Base-by-base conservation (phyloP, 2,888 invertebrate genomes). In the Holacanthella duospinosa region DNA sequence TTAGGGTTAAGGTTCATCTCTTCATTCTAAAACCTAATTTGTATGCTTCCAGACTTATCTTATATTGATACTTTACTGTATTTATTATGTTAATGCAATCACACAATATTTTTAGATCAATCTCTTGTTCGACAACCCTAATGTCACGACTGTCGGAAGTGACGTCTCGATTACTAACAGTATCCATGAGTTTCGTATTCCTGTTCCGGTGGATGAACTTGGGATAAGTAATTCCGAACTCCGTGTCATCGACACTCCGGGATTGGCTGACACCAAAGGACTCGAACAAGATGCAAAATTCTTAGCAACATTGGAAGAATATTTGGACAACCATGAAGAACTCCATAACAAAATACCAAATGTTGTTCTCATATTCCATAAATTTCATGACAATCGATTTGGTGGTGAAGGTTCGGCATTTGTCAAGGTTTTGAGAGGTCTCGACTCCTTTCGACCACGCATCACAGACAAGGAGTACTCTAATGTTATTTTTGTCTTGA, bases 171-270 rank as follows among this genome's bases (percentile, higher is more conserved):
- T 63, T 2, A 67, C 68, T 1, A 56, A 64, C 0, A 66, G 66
- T 55, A 67, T 67, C 21, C 58, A 63, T 27, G 61, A 68, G 43
- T 67, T 67, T 43, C 43, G 63, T 26, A 67, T 67, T 36, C 62
- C 63, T 2, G 60, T 66, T 3, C 55, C 54, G 26, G 60, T 67
- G 1, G 58, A 60, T 2, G 62, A 64, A 6, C 48, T 67, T 2
- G 68, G 68, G 1, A 60, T 67, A 25, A 56, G 60, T 16, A 68
- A 68, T 44, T 54, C 67, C 0, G 65, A 59, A n/a, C 61, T 68
- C 2, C 63, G 63, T 1, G 67, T 68, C 0, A 68, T 68, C 29
- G 68, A 68, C 64, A 68, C 68, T n/a, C 68, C 68, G 6, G 68
- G 68, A 43, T 57, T 66, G 6, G 62, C 56, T 1, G 67, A 67